phyloP scores from a whole-genome alignment of 2,797 vertebrate species.

The Micromesistius poutassou region DNA sequence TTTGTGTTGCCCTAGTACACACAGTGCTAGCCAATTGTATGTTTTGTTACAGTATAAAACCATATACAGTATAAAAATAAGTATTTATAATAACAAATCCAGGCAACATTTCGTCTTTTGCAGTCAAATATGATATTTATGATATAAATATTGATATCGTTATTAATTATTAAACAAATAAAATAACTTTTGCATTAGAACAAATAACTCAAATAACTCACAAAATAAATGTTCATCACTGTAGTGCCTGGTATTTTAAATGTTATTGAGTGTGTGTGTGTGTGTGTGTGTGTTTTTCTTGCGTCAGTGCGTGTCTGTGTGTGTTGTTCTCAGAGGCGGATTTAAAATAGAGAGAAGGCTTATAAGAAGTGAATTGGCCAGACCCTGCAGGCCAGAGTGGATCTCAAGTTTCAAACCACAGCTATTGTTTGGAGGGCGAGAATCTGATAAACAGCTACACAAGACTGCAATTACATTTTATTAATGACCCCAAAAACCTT shows the following conservation, averaged over 20 bases:
- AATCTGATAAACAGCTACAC: conserved; percentile 68
- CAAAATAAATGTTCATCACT: background rate
- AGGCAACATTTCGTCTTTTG: background rate
- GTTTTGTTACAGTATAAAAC: background rate
- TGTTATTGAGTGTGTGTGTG: background rate
- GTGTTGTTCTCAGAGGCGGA: conserved; percentile 41
- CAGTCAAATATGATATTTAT: background rate
- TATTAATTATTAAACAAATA: background rate
- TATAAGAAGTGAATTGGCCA: conserved; percentile 49
- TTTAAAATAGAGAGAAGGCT: conserved; percentile 47
- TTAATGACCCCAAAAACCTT: conserved; percentile 63
- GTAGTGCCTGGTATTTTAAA: background rate
- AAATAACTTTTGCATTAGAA: background rate
- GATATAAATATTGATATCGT: no score
- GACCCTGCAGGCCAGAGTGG: conserved; percentile 43
- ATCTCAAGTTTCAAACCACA: conserved; percentile 65
- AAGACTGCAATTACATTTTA: conserved; percentile 67
- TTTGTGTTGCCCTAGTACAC: background rate
- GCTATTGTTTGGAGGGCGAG: conserved; percentile 15
- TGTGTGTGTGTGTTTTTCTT: no score
- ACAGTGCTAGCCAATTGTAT: background rate
- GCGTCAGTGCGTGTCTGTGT: conserved; percentile 3
- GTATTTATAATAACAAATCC: background rate
- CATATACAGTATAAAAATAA: no score
- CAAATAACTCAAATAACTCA: background rate